phyloP scores from a whole-genome alignment of 2,113 vertebrate genomes.

The Equus quagga region DNA sequence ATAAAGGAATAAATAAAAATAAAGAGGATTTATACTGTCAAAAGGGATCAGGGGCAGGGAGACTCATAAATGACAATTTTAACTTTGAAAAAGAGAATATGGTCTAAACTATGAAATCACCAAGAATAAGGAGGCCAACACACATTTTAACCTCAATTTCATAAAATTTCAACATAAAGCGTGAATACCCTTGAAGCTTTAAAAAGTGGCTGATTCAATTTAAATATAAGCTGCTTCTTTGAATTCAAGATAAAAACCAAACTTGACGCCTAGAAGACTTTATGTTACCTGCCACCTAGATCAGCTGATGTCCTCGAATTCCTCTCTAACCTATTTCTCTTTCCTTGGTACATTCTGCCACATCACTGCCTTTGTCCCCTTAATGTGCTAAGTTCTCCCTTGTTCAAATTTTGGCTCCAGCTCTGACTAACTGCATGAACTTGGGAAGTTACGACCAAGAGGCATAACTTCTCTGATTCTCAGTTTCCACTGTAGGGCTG shows the following conservation, averaged over 20 bases:
- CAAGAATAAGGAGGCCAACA: not conserved
- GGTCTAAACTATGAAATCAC: not conserved
- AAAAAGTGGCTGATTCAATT: constrained; percentile 11
- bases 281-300: not conserved
- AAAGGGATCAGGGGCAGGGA: not conserved
- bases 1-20: not conserved
- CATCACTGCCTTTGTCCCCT: not conserved
- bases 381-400: not conserved
- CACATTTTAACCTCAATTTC: not conserved
- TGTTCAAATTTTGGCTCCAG: not conserved
- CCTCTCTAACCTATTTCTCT: not conserved
- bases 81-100: not conserved
- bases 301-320: not conserved
- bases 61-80: not conserved
- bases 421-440: not conserved
- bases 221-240: not conserved
- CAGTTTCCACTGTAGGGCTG: not conserved
- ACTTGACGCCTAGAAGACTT: not conserved
- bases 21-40: not conserved
- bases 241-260: constrained; percentile 37
- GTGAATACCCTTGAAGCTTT: not conserved
- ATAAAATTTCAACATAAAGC: constrained; percentile 26
- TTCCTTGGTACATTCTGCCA: not conserved
- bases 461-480: not conserved
- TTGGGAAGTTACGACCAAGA: not conserved